These are phyloP conservation scores for Atractosteus spatula DNA, from an alignment of 2,113 vertebrate genomes.

Conservation along the genomic window DNA sequence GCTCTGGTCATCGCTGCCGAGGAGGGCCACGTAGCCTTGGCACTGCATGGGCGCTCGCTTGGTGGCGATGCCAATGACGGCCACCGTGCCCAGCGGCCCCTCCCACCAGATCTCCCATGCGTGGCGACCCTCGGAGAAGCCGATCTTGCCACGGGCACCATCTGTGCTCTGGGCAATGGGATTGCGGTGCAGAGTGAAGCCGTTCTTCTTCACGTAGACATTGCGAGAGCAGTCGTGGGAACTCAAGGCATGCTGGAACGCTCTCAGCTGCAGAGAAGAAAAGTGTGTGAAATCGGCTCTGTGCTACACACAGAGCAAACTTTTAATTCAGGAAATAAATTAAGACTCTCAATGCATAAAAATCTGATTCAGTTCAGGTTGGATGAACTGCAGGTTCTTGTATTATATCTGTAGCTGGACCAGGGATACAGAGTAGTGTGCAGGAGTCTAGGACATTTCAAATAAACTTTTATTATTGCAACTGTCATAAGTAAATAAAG, in stretches of 20 bases:
- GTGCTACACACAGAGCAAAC: not conserved
- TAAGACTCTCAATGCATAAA: too few relatives aligned
- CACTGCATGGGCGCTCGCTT: constrained; percentile 95
- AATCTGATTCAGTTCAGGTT: too few relatives aligned
- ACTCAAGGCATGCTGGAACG: constrained; percentile 91
- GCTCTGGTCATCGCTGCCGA: constrained; percentile 97
- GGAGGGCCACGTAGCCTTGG: constrained; percentile 93
- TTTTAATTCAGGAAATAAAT: too few relatives aligned
- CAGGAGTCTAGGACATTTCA: too few relatives aligned
- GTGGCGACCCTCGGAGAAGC: constrained; percentile 93
- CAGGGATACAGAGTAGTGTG: too few relatives aligned
- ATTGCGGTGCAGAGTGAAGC: constrained; percentile 96
- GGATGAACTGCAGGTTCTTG: too few relatives aligned
- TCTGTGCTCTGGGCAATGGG: constrained; percentile 98
- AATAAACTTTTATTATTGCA: too few relatives aligned
- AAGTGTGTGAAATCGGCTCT: not conserved
- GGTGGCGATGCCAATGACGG: constrained; percentile 94
- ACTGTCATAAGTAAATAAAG: too few relatives aligned
- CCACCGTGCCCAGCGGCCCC: constrained; percentile 93
- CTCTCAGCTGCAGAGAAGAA: constrained; percentile 74
- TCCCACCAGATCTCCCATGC: constrained; percentile 99
- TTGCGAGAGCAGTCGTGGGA: constrained; percentile 97
- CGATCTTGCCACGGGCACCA: constrained; percentile 93
- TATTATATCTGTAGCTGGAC: too few relatives aligned
- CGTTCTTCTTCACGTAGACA: constrained; percentile 97